Evolutionary conservation across 2,113 vertebrate species (phyloP).

Genomic region (Hypanus sabinus): DNA sequence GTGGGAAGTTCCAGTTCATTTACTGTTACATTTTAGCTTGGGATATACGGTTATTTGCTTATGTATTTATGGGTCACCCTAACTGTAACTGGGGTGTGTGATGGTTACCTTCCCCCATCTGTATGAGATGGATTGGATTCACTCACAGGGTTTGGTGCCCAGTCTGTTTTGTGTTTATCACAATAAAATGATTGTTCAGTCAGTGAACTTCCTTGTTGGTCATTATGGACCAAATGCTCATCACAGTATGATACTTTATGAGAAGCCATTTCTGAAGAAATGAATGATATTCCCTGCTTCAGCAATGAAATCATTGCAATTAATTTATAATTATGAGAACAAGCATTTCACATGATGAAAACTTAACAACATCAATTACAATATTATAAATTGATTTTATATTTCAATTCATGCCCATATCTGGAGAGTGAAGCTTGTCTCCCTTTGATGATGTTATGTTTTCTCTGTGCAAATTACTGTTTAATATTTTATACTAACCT

Average conservation of each 20-base stretch:
- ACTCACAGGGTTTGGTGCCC: no score
- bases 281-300: neutral
- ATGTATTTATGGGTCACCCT: no score
- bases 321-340: neutral
- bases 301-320: neutral
- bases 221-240: no score
- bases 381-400: neutral
- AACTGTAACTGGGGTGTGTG: no score
- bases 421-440: neutral
- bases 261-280: neutral
- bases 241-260: neutral
- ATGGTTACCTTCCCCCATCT: no score
- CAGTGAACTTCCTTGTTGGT: no score
- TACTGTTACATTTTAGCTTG: no score
- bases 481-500: neutral
- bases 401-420: neutral
- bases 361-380: neutral
- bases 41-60: no score
- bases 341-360: neutral
- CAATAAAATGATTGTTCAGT: no score
- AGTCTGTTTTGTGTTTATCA: no score
- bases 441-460: neutral
- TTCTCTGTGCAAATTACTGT: neutral
- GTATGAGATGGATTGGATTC: no score
- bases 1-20: no score